phyloP scores from a whole-genome alignment of 2,113 vertebrate genomes.

The Triplophysa dalaica region DNA sequence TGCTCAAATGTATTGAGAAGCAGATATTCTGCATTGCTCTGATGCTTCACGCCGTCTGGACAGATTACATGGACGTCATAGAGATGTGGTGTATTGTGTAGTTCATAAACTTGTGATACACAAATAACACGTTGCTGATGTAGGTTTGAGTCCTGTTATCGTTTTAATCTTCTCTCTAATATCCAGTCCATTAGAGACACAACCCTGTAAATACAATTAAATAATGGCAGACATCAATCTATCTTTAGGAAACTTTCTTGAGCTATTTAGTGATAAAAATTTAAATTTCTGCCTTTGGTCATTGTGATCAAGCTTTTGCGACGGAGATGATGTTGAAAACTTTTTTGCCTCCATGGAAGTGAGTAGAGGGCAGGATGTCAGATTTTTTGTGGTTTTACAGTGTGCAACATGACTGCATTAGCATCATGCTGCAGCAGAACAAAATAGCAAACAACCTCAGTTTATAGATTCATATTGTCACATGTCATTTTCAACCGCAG shows the following conservation, averaged over 20 bases:
- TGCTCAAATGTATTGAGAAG: too few species aligned
- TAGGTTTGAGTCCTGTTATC: too few species aligned
- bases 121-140: too few species aligned
- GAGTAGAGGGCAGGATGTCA: neutral
- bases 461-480: neutral
- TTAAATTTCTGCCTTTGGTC: neutral
- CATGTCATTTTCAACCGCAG: neutral
- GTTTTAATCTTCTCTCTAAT: too few species aligned
- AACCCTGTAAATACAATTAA: neutral
- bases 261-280: neutral
- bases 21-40: too few species aligned
- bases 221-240: too few species aligned
- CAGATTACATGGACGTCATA: too few species aligned
- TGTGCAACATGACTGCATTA: neutral
- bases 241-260: neutral
- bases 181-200: too few species aligned
- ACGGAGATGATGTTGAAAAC: neutral
- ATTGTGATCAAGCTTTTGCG: neutral
- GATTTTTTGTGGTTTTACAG: neutral
- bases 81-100: too few species aligned
- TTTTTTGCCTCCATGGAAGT: neutral
- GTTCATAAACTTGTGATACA: too few species aligned
- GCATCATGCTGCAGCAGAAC: neutral
- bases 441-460: slow-evolving; percentile 1
- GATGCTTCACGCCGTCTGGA: too few species aligned